Percentiles rank a stretch among this genome's conserved stretches.
These are phyloP conservation scores for Paraplagusia blochii DNA, from an alignment of 2,113 vertebrate species.

Conservation along the genomic window DNA sequence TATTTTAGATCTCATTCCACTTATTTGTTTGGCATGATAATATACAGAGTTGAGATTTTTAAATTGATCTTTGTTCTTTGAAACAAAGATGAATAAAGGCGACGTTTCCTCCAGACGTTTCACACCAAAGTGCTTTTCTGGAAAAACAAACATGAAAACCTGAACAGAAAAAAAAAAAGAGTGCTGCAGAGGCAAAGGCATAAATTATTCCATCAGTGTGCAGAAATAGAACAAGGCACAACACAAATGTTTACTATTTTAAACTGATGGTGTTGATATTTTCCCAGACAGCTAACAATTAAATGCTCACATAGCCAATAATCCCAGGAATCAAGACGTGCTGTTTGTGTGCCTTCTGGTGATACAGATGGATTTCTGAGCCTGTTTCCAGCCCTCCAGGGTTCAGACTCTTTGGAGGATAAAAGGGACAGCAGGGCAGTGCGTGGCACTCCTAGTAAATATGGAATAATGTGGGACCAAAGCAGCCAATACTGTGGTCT, in stretches of 20 bases:
- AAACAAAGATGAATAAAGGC: neutral
- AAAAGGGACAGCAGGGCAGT: constrained; percentile 50
- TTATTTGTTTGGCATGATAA: too few relatives aligned
- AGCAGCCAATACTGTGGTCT: constrained; percentile 68
- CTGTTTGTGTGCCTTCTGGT: constrained; percentile 55
- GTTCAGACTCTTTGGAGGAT: constrained; percentile 48
- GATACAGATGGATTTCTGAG: constrained; percentile 52
- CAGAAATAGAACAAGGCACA: neutral
- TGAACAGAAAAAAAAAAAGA: neutral
- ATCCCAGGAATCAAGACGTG: constrained; percentile 46
- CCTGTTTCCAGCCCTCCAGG: constrained; percentile 45
- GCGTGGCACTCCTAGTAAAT: constrained; percentile 54
- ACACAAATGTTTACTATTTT: neutral
- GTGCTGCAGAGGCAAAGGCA: neutral
- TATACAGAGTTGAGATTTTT: constrained; percentile 2
- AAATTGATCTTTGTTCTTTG: neutral
- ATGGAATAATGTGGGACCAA: constrained; percentile 67
- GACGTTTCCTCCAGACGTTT: neutral
- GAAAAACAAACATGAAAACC: neutral
- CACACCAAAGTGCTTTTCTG: neutral
- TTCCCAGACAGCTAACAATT: constrained; percentile 14
- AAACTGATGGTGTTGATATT: neutral
- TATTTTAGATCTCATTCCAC: too few relatives aligned
- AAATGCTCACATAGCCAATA: constrained; percentile 9
- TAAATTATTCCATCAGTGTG: neutral